phyloP scores from a whole-genome alignment of 2,797 vertebrate species.

The Schizothorax lantsangensis region DNA sequence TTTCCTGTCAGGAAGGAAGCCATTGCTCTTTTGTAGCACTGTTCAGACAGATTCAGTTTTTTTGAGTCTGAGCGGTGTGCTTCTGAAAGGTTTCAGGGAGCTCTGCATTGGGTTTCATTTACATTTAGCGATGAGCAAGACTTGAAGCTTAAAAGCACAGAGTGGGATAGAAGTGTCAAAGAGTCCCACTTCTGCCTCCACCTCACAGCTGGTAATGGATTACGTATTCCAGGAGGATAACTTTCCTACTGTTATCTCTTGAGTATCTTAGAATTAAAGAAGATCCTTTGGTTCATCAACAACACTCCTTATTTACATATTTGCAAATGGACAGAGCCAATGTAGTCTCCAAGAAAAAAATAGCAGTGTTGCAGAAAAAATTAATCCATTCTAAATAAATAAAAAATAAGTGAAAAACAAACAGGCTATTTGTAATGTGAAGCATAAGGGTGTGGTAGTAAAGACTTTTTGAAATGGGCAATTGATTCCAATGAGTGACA shows the following conservation, averaged over 20 bases:
- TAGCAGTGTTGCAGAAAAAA: neutral
- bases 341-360: neutral
- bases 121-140: constrained; percentile 17
- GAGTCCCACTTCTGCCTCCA: neutral
- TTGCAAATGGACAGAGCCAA: neutral
- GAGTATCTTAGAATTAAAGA: neutral
- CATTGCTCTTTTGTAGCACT: constrained; percentile 13
- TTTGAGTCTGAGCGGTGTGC: neutral
- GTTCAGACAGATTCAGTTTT: constrained; percentile 13
- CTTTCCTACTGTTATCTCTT: neutral
- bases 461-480: constrained; percentile 11
- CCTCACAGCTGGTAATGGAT: neutral
- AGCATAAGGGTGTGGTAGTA: neutral
- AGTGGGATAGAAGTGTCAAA: constrained; percentile 31
- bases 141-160: constrained; percentile 14
- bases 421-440: neutral
- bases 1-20: constrained; percentile 43
- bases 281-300: neutral
- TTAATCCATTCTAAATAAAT: neutral
- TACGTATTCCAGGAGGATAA: neutral
- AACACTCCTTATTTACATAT: neutral
- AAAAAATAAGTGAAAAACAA: neutral
- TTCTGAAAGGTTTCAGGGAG: constrained; percentile 14
- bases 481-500: constrained; percentile 33
- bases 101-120: constrained; percentile 39